These are phyloP conservation scores for Austrolebias charrua DNA, from an alignment of 2,797 vertebrate species.

Conservation along the genomic window DNA sequence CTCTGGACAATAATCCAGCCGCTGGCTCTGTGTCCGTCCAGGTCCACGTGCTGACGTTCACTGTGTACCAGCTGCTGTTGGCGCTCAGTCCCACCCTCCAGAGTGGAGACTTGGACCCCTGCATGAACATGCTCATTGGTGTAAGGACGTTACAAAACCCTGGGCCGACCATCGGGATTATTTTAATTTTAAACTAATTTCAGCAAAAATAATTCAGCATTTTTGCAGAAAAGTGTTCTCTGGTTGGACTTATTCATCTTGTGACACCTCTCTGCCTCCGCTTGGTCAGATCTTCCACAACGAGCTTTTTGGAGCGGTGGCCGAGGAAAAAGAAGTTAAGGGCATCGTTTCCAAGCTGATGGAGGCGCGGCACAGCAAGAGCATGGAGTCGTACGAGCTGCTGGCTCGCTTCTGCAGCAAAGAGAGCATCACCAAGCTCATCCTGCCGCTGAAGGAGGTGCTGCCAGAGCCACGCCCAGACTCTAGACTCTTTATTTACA, in stretches of 20 bases:
- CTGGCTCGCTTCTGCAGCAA: slow-evolving; percentile 90
- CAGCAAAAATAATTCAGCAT: not conserved
- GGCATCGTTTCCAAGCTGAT: slow-evolving; percentile 95
- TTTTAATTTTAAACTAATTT: too few relatives aligned
- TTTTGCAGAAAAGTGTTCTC: too few relatives aligned
- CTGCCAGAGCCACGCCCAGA: slow-evolving; percentile 20
- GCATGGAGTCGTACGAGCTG: slow-evolving; percentile 93
- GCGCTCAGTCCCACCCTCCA: slow-evolving; percentile 82
- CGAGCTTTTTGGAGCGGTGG: slow-evolving; percentile 90
- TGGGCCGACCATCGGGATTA: too few relatives aligned
- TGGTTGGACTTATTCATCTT: too few relatives aligned
- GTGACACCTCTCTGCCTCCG: not conserved
- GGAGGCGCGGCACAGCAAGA: slow-evolving; percentile 97
- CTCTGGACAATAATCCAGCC: not conserved
- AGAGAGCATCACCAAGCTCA: slow-evolving; percentile 86
- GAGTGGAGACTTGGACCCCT: slow-evolving; percentile 90
- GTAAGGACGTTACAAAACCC: slow-evolving; percentile 70
- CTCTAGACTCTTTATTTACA: not conserved
- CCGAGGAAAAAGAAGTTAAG: slow-evolving; percentile 95
- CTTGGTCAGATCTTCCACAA: slow-evolving; percentile 89
- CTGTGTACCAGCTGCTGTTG: slow-evolving; percentile 87
- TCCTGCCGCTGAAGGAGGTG: slow-evolving; percentile 95
- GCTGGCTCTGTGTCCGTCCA: slow-evolving; percentile 49
- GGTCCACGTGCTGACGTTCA: slow-evolving; percentile 96
- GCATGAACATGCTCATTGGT: slow-evolving; percentile 87